Conservation (phyloP, 2,797 vertebrate species). For the Staurois parvus region DNA sequence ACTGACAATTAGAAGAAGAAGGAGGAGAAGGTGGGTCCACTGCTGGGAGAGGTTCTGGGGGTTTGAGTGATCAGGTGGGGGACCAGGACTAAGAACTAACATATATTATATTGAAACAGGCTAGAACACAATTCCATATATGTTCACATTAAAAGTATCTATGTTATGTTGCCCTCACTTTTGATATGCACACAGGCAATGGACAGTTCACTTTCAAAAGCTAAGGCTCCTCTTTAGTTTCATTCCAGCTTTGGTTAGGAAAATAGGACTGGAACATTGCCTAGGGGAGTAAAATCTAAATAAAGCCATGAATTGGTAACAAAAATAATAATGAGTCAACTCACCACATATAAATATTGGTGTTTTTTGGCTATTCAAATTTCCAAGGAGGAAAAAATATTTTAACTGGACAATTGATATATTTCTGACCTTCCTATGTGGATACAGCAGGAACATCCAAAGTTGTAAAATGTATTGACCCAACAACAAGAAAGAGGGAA, state of each 20-base stretch:
- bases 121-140: too few relatives aligned
- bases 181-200: too few relatives aligned
- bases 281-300: not conserved
- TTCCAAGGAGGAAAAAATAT: slow-evolving; percentile 17
- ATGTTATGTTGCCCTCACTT: too few relatives aligned
- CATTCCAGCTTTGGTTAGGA: not conserved
- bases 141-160: too few relatives aligned
- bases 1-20: too few relatives aligned
- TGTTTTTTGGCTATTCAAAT: slow-evolving; percentile 8
- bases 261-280: not conserved
- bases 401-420: slow-evolving; percentile 8
- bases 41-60: too few relatives aligned
- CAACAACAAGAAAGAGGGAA: slow-evolving; percentile 17
- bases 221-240: not conserved
- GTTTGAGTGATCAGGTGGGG: too few relatives aligned
- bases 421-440: slow-evolving; percentile 9
- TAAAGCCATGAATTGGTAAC: not conserved
- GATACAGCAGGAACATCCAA: slow-evolving; percentile 28
- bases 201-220: not conserved
- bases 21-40: too few relatives aligned
- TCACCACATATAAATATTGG: slow-evolving; percentile 4
- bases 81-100: too few relatives aligned
- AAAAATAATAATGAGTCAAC: slow-evolving; percentile 19
- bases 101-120: too few relatives aligned
- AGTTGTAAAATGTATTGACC: slow-evolving; percentile 31